phyloP scores from a whole-genome alignment of 2,113 vertebrate species.

The Nibea coibor region DNA sequence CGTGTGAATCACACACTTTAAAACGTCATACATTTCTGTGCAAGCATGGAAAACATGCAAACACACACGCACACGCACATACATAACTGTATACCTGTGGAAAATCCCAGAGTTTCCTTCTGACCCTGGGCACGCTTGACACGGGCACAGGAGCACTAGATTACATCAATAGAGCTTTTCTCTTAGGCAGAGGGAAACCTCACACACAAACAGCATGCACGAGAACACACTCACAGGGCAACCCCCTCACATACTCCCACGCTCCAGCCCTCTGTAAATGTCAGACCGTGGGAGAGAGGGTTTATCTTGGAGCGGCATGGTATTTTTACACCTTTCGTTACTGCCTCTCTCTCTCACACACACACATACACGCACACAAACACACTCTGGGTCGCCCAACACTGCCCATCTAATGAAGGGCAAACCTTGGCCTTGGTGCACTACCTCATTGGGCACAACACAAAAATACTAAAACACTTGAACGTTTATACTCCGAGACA shows the following conservation, averaged over 20 bases:
- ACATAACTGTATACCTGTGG: slow-evolving; percentile 62
- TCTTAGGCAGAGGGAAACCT: slow-evolving; percentile 79
- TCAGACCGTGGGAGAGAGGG: slow-evolving; percentile 75
- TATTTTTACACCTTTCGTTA: slow-evolving; percentile 84
- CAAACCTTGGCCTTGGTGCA: slow-evolving; percentile 31
- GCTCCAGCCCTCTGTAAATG: slow-evolving; percentile 81
- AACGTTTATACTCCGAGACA: slow-evolving; percentile 25
- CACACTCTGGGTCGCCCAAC: slow-evolving; percentile 11
- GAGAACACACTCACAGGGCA: slow-evolving; percentile 63
- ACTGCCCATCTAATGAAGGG: slow-evolving; percentile 33
- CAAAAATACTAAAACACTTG: slow-evolving; percentile 33
- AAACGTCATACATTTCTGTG: slow-evolving; percentile 68
- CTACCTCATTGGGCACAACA: slow-evolving; percentile 18
- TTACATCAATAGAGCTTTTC: slow-evolving; percentile 84
- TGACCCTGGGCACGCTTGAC: slow-evolving; percentile 75
- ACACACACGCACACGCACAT: slow-evolving; percentile 29
- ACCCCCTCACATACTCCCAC: slow-evolving; percentile 74
- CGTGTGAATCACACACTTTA: slow-evolving; percentile 71
- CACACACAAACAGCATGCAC: slow-evolving; percentile 47
- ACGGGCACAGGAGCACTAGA: slow-evolving; percentile 68
- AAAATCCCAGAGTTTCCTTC: slow-evolving; percentile 80
- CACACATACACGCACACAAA: neutral
- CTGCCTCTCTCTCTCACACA: slow-evolving; percentile 17
- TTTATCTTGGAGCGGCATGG: slow-evolving; percentile 81
- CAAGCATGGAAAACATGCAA: slow-evolving; percentile 72